Conservation (phyloP, 2,888 invertebrate genomes). For the Orthosia incerta region DNA sequence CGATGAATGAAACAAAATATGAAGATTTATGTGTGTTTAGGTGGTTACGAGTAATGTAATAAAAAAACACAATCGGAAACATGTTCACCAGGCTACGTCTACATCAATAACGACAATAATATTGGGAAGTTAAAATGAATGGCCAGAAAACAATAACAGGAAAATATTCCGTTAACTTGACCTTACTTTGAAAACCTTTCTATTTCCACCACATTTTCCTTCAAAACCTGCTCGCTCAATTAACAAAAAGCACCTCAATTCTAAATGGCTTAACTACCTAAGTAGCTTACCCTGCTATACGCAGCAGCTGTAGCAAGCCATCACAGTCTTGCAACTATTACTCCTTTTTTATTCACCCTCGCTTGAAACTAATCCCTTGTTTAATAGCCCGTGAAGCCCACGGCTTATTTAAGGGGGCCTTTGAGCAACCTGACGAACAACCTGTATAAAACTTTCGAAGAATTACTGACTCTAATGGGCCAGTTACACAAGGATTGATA, state of each 20-base stretch:
- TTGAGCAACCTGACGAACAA: constrained; percentile 74
- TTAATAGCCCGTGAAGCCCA: constrained; percentile 79
- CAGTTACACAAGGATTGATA: not conserved
- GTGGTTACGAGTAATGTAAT: not conserved
- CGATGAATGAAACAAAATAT: not conserved
- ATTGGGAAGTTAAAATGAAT: not conserved
- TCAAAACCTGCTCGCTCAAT: constrained; percentile 19
- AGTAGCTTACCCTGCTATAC: constrained; percentile 17
- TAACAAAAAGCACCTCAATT: constrained; percentile 20
- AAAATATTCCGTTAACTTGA: not conserved
- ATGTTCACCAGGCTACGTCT: not conserved
- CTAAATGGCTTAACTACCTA: constrained; percentile 32
- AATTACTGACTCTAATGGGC: constrained; percentile 55
- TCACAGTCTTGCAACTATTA: constrained; percentile 68
- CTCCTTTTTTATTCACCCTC: constrained; percentile 72
- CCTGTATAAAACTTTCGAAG: constrained; percentile 74
- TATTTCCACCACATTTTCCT: not conserved
- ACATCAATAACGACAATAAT: not conserved
- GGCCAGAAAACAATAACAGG: not conserved
- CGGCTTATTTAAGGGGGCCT: constrained; percentile 70
- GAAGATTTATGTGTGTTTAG: no score
- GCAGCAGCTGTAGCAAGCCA: constrained; percentile 23
- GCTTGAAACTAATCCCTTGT: constrained; percentile 74
- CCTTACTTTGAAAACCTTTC: not conserved
- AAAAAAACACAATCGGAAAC: not conserved